Percentiles rank a stretch among this genome's conserved stretches.
Conservation (phyloP, 2,113 vertebrate genomes). For the Typhlomys cinereus region DNA sequence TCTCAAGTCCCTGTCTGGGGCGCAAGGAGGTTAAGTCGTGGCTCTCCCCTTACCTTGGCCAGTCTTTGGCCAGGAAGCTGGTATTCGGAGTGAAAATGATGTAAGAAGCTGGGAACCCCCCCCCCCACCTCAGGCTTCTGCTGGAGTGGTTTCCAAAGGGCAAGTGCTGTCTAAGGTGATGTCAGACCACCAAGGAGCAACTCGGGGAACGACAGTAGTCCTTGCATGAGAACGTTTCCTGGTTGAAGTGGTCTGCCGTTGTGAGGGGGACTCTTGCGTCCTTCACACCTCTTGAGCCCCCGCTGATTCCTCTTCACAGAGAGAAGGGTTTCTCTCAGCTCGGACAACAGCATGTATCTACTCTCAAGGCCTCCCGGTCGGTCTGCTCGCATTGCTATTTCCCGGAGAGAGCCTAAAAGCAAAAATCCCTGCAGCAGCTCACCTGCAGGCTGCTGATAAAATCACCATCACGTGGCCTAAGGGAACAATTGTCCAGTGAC, state of each 20-base stretch:
- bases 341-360: background rate
- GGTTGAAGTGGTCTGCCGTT: background rate
- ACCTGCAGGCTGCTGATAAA: too few species aligned
- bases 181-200: background rate
- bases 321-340: background rate
- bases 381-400: background rate
- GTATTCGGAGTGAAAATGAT: background rate
- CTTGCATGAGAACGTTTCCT: background rate
- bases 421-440: too few species aligned
- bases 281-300: background rate
- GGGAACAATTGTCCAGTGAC: too few species aligned
- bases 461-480: too few species aligned
- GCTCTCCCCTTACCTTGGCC: background rate
- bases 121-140: background rate
- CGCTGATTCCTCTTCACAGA: background rate
- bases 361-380: background rate
- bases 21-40: background rate
- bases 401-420: background rate
- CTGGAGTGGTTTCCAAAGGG: conserved; percentile 56
- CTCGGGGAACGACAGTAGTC: background rate
- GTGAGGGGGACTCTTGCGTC: background rate
- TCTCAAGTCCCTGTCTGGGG: background rate
- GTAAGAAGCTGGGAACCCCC: conserved; percentile 39
- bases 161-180: background rate
- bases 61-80: background rate